phyloP scores from a whole-genome alignment of 1,140 invertebrate genomes.

The Parapsyche elsis region DNA sequence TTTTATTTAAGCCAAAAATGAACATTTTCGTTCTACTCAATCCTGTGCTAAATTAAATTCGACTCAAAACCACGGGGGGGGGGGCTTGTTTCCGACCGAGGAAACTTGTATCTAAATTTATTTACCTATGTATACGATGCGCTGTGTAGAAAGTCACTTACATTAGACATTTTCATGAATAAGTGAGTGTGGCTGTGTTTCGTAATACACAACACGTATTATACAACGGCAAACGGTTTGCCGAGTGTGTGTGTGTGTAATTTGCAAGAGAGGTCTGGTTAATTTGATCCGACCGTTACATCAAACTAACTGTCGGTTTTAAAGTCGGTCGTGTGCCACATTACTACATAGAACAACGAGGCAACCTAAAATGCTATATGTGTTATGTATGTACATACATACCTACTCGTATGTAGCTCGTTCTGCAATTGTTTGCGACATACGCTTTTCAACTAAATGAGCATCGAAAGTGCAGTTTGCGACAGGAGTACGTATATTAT shows the following conservation, averaged over 20 bases:
- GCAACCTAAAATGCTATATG: constrained; percentile 7
- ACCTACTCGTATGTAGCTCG: no score
- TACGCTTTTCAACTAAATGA: background rate
- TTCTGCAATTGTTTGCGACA: constrained; percentile 1
- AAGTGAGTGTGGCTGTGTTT: background rate
- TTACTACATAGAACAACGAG: background rate
- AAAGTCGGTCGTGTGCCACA: constrained; percentile 37
- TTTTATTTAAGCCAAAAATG: background rate
- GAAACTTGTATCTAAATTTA: no score
- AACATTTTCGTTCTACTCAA: no score
- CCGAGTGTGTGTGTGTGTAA: background rate
- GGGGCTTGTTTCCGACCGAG: no score
- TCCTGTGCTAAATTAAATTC: no score
- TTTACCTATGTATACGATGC: no score
- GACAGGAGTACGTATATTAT: background rate
- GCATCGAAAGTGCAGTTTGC: background rate
- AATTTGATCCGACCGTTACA: constrained; percentile 31
- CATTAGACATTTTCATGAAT: background rate
- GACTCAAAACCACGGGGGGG: no score
- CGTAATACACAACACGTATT: background rate
- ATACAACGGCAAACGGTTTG: background rate
- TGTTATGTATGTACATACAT: background rate
- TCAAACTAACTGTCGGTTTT: constrained; percentile 25
- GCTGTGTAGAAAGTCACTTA: background rate
- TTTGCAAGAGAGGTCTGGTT: constrained; percentile 14